These are phyloP conservation scores for Musca domestica DNA, from an alignment of 1,140 invertebrate genomes.

Conservation along the genomic window DNA sequence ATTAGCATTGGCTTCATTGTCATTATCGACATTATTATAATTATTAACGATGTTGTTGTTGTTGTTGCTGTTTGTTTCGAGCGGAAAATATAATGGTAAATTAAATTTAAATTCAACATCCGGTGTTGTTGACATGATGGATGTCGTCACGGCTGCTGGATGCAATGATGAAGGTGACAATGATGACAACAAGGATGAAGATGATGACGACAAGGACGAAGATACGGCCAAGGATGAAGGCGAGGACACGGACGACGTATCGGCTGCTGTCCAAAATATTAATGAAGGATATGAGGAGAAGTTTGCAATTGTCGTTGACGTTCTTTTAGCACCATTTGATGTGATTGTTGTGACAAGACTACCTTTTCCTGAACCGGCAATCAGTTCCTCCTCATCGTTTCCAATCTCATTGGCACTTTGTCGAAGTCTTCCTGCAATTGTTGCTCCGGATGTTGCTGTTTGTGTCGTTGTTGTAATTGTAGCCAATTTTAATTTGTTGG, in stretches of 20 bases:
- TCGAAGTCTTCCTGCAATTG: not conserved
- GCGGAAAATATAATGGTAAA: slow-evolving; percentile 21
- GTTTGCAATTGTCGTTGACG: not conserved
- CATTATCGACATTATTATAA: slow-evolving; percentile 5
- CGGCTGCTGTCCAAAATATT: too few species aligned
- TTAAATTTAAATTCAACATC: slow-evolving; percentile 15
- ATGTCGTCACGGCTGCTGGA: slow-evolving; percentile 1
- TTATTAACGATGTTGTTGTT: not conserved
- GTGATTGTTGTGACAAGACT: slow-evolving; percentile 21
- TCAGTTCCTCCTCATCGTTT: not conserved
- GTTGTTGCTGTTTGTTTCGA: slow-evolving; percentile 5
- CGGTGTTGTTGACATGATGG: not conserved
- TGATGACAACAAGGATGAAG: too few species aligned
- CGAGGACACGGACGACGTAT: too few species aligned
- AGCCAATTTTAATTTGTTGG: slow-evolving; percentile 20
- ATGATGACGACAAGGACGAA: too few species aligned
- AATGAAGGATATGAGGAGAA: too few species aligned
- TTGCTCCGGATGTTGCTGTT: not conserved
- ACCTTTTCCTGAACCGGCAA: slow-evolving; percentile 10
- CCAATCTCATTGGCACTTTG: not conserved
- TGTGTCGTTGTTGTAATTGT: slow-evolving; percentile 18
- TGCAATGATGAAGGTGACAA: too few species aligned
- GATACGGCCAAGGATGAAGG: too few species aligned
- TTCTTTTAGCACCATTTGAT: too few species aligned
- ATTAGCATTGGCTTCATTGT: slow-evolving; percentile 34